These are phyloP conservation scores for Agriotes lineatus DNA, from an alignment of 2,888 invertebrate genomes.

Conservation along the genomic window DNA sequence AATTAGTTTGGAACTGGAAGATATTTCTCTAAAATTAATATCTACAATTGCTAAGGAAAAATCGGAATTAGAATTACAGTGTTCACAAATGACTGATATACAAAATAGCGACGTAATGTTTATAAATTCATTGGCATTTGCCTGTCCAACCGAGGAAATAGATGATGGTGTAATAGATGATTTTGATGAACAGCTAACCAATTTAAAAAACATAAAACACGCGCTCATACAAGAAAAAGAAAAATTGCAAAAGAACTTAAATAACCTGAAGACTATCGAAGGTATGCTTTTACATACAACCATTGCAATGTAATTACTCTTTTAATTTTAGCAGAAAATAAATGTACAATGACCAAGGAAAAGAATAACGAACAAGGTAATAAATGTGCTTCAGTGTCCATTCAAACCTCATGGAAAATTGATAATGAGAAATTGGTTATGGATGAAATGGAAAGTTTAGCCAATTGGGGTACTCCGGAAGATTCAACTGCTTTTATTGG, in stretches of 20 bases:
- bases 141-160: constrained; percentile 68
- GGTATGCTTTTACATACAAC: constrained; percentile 61
- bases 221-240: constrained; percentile 74
- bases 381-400: constrained; percentile 1
- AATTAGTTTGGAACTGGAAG: constrained; percentile 79
- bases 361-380: constrained; percentile 2
- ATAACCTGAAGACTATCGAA: constrained; percentile 65
- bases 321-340: constrained; percentile 13
- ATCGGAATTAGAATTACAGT: constrained; percentile 76
- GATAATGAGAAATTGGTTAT: constrained; percentile 10
- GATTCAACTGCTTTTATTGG: constrained; percentile 58
- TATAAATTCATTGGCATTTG: constrained; percentile 74
- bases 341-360: not conserved
- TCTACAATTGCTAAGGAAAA: constrained; percentile 79
- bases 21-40: constrained; percentile 79
- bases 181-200: constrained; percentile 73
- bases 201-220: constrained; percentile 73
- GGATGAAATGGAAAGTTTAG: constrained; percentile 59
- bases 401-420: constrained; percentile 14
- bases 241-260: constrained; percentile 68
- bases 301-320: too few relatives aligned
- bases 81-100: constrained; percentile 76
- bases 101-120: constrained; percentile 71
- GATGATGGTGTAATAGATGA: constrained; percentile 74
- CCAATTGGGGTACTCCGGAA: constrained; percentile 67